Conservation (phyloP, 2,113 vertebrate genomes). For the Campylomormyrus tamandua region DNA sequence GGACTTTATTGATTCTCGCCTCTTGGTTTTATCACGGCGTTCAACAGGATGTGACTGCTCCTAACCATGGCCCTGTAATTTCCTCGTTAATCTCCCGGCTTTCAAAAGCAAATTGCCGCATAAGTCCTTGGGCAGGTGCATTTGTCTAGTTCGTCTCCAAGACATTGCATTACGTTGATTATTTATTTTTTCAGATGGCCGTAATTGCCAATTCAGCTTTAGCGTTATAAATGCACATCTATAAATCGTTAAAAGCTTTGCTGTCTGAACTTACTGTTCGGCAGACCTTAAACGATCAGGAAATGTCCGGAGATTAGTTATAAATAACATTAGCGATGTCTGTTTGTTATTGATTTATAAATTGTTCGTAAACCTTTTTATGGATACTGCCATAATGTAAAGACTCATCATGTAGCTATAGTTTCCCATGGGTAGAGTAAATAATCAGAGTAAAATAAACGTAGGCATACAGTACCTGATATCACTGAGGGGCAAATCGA, state of each 20-base stretch:
- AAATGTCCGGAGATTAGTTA: background rate
- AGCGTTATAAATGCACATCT: background rate
- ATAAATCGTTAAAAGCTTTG: background rate
- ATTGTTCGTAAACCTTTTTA: background rate
- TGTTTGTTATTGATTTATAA: background rate
- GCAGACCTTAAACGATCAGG: background rate
- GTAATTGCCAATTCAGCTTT: background rate
- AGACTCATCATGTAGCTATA: background rate
- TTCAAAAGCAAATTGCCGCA: background rate
- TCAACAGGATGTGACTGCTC: conserved; percentile 13
- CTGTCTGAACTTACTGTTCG: background rate
- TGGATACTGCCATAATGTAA: background rate
- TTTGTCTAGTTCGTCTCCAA: background rate
- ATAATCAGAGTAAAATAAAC: background rate
- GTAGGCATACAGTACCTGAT: background rate
- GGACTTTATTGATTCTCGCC: background rate
- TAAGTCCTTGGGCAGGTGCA: background rate
- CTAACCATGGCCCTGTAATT: background rate
- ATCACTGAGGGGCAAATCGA: background rate
- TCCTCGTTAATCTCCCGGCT: conserved; percentile 7
- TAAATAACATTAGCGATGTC: background rate
- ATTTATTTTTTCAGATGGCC: background rate
- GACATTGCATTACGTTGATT: background rate
- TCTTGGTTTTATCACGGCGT: conserved; percentile 4
- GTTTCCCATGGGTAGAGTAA: background rate